Conservation (phyloP, 2,113 vertebrate genomes). For the Circaetus cinerascens region DNA sequence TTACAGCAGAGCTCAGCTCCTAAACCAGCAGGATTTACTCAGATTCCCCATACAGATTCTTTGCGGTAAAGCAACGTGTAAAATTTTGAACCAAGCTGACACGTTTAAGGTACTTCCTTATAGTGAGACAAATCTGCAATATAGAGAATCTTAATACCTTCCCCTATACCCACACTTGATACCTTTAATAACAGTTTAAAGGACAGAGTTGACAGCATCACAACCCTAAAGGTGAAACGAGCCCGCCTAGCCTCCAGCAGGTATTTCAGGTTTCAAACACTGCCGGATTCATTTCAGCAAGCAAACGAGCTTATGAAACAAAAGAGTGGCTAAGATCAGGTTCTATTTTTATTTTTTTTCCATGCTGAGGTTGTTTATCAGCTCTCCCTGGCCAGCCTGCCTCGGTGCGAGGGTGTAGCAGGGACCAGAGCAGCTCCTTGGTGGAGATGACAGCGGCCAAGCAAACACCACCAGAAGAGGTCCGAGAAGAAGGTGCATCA, state of each 20-base stretch:
- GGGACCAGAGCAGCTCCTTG: not conserved
- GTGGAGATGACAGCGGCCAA: not conserved
- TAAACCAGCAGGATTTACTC: not conserved
- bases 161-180: not conserved
- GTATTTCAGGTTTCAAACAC: conserved; percentile 25
- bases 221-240: not conserved
- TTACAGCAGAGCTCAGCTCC: not conserved
- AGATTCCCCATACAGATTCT: not conserved
- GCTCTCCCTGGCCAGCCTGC: not conserved
- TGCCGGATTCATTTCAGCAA: not conserved
- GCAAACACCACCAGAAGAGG: not conserved
- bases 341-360: conserved; percentile 1
- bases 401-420: fast-evolving
- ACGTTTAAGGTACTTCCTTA: not conserved
- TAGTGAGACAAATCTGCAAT: not conserved
- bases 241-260: not conserved
- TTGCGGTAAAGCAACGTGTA: fast-evolving
- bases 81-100: not conserved
- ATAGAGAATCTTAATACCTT: not conserved
- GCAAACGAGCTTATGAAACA: not conserved
- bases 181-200: not conserved
- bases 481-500: fast-evolving
- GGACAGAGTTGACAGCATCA: not conserved
- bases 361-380: not conserved
- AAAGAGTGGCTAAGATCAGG: not conserved